Evolutionary conservation across 30 jellyfish, hydroid and myxozoan species (phyloP).

Genomic region (Turritopsis rubra): DNA sequence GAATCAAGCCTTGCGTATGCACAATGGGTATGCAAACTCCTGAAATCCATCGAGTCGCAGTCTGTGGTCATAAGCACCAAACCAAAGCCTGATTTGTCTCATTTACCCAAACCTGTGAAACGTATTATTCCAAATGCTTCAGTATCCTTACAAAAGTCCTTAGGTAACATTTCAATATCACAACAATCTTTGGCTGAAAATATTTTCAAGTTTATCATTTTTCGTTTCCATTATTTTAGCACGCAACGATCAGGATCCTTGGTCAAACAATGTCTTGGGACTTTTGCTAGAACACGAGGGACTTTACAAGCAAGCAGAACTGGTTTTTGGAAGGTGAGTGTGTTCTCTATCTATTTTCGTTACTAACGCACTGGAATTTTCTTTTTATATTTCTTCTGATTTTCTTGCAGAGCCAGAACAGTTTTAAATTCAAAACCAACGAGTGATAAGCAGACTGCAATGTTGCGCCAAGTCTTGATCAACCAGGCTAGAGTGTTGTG

Average conservation of each 20-base stretch:
- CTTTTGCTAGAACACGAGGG: slow-evolving; percentile 64
- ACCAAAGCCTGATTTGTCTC: slow-evolving; percentile 37
- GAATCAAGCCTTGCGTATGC: slow-evolving; percentile 73
- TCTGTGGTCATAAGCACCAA: slow-evolving; percentile 12
- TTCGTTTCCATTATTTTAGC: slow-evolving; percentile 25
- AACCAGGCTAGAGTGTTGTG: slow-evolving; percentile 67
- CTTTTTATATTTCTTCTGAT: neutral
- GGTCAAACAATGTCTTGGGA: slow-evolving; percentile 74
- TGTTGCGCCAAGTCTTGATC: slow-evolving; percentile 38
- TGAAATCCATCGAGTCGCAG: slow-evolving; percentile 1
- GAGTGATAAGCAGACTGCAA: slow-evolving; percentile 20
- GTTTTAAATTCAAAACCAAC: neutral
- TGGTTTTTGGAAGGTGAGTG: slow-evolving; percentile 58
- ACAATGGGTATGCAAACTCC: slow-evolving; percentile 55
- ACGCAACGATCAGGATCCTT: slow-evolving; percentile 57
- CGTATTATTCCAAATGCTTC: slow-evolving; percentile 67
- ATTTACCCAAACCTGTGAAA: slow-evolving; percentile 50
- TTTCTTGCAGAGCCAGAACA: slow-evolving; percentile 22
- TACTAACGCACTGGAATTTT: neutral
- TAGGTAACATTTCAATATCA: slow-evolving; percentile 40
- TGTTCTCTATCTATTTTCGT: neutral
- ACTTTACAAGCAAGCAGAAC: slow-evolving; percentile 50
- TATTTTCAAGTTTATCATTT: neutral
- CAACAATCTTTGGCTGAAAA: neutral
- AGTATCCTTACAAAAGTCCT: slow-evolving; percentile 58